Base-by-base conservation (phyloP, 2,797 vertebrate species). In the Phrynocephalus vlangalii region DNA sequence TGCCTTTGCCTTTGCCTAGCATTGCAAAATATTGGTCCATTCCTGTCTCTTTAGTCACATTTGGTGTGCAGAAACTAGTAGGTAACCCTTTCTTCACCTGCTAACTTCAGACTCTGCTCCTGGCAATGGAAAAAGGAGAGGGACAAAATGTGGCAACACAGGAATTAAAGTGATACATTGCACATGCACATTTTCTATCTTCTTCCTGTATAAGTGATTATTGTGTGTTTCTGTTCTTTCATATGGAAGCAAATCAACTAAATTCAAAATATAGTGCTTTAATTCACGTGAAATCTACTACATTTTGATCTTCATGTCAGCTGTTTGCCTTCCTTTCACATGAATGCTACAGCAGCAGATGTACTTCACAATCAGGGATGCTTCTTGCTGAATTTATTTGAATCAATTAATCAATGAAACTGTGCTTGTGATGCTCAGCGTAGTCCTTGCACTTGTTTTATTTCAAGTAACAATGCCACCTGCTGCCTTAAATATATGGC, bases 401-500 rank as follows among this genome's bases (percentile, higher is more conserved):
- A 92, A 77, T 86, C 48, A 60, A 44, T 82, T 78, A 79, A 82
- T 78, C 73, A 92, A 87, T 75, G 78, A 72, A 89, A 90, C 82
- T 85, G 30, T 88, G 2, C 38, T 76, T 90, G 48, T 79, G 66
- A 66, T 80, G 50, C 79, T 82, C n/a, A 18, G 48, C 63, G 6
- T 10, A 81, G 44, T 78, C 68, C 86, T 88, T 80, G 11, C 1
- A 30, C 44, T 86, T 77, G 8, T 24, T 93, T 93, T 87, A 84
- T 91, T 95, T 93, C 85, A 86, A 93, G 80, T 67, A 87, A 68
- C 20, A 93, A 88, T 86, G 68, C 33, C 91, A 89, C 84, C 83
- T 91, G 85, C 76, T 86, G 18, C 72, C 85, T 72, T 93, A 83
- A 93, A 90, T 9, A 20, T 2, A 56, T 66, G 6, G 78, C 44